phyloP scores from a whole-genome alignment of 1,140 invertebrate genomes.

The Macrobrachium rosenbergii region DNA sequence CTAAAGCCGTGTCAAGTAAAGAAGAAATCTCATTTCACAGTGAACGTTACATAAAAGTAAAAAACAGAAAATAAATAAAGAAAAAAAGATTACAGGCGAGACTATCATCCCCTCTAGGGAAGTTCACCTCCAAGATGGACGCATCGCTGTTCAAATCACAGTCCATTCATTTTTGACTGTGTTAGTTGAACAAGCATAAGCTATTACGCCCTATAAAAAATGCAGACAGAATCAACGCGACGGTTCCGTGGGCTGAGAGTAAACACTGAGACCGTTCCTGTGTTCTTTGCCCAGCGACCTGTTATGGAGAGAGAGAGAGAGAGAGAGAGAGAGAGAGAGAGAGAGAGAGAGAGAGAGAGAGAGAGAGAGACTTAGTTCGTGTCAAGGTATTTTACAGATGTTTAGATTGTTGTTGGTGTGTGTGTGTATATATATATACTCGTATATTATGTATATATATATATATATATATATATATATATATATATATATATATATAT shows the following conservation, averaged over 20 bases:
- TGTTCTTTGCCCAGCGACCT: neutral
- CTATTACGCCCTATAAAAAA: constrained; percentile 57
- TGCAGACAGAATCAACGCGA: constrained; percentile 44
- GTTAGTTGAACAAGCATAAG: constrained; percentile 62
- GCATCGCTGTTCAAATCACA: constrained; percentile 61
- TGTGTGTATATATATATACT: constrained; percentile 6
- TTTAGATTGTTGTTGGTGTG: neutral
- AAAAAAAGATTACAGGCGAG: neutral
- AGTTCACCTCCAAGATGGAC: constrained; percentile 36
- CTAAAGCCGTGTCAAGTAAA: neutral
- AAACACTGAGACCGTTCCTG: constrained; percentile 9
- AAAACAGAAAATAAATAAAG: neutral
- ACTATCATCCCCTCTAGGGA: neutral
- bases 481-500: neutral
- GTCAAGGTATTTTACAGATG: neutral
- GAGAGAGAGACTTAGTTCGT: neutral
- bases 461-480: constrained; percentile 9
- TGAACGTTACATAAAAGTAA: neutral
- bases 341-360: too few relatives aligned
- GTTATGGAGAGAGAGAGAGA: constrained; percentile 1
- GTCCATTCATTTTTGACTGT: constrained; percentile 57
- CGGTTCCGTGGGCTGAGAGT: constrained; percentile 3
- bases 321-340: neutral
- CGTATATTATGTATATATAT: neutral
- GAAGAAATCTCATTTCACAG: neutral